Conservation (phyloP, 2,888 invertebrate species). For the Drosophila planitibia region DNA sequence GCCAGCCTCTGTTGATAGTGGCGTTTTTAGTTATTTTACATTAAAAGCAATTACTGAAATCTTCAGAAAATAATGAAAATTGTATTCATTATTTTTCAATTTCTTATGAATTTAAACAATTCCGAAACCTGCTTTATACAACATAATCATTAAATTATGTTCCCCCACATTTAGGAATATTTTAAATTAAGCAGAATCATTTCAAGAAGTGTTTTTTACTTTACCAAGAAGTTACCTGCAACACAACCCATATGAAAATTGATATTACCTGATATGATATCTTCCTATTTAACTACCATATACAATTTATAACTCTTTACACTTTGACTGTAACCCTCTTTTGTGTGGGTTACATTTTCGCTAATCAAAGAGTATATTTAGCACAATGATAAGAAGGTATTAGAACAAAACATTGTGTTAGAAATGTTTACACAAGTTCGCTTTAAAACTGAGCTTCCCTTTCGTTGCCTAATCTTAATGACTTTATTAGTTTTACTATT, state of each 20-base stretch:
- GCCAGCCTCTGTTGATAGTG: slow-evolving; percentile 4
- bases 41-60: too few species aligned
- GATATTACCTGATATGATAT: not conserved
- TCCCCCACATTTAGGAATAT: not conserved
- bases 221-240: not conserved
- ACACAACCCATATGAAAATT: not conserved
- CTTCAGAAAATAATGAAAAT: not conserved
- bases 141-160: not conserved
- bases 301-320: not conserved
- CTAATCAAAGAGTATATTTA: not conserved
- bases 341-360: not conserved
- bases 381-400: slow-evolving; percentile 11
- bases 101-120: not conserved
- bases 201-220: not conserved
- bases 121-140: not conserved
- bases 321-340: not conserved
- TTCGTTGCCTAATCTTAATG: slow-evolving; percentile 7
- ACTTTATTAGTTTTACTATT: slow-evolving; percentile 15
- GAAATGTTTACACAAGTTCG: slow-evolving; percentile 2
- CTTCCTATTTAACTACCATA: not conserved
- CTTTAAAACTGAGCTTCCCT: not conserved
- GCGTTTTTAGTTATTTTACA: not conserved
- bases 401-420: not conserved
- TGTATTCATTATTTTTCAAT: not conserved
- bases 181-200: not conserved